Base-by-base conservation (phyloP, 2,113 vertebrate species). In the Oncorhynchus clarkii region DNA sequence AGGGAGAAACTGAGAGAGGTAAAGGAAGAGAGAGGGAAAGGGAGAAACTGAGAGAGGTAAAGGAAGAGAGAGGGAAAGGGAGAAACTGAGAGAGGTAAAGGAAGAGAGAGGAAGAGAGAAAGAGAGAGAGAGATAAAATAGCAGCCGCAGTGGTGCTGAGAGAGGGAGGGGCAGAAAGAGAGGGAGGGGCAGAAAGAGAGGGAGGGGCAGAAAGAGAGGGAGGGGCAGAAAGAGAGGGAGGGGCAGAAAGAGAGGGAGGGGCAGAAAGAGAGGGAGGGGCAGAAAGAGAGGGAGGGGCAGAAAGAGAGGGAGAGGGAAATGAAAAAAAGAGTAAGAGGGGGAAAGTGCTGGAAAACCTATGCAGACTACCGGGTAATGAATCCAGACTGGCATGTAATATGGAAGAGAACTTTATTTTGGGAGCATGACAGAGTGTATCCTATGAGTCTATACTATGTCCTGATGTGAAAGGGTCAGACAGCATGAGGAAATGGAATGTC, bases 61-160 rank as follows among this genome's bases (percentile, higher is more conserved):
- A 51, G n/a, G n/a, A n/a, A 90, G 78, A 87, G 89, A 89, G 3
- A 77, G 54, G 65, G 68, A 22, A 27, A 85, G 77, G 73, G 22
- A 22, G 8, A 67, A 16, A 24, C 62, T 45, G 20, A n/a, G 60
- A n/a, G 16, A 54, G 51, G 16, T 3, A 5, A 11, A 51, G 49
- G 12, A 14, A 51, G 49, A 51, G 14, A 39, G 8, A 39, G 34
- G 7, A 48, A 12, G 31, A 24, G 45, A 14, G 9, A 13, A 22
- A 29, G 22, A 13, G 8, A 27, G 13, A 2, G 26, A 31, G 65
- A 26, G 27, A 31, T 2, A 16, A 51, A 51, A 12, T 3, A 16
- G 49, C 13, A 5, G 49, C 14, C 2, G 14, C 49, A 5, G 49
- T 5, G 49, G 49, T 51, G 49, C 14, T 51, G 13, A 67, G 66